These are phyloP conservation scores for Catamblyrhynchus diadema DNA, from an alignment of 2,797 vertebrate species.

Conservation along the genomic window DNA sequence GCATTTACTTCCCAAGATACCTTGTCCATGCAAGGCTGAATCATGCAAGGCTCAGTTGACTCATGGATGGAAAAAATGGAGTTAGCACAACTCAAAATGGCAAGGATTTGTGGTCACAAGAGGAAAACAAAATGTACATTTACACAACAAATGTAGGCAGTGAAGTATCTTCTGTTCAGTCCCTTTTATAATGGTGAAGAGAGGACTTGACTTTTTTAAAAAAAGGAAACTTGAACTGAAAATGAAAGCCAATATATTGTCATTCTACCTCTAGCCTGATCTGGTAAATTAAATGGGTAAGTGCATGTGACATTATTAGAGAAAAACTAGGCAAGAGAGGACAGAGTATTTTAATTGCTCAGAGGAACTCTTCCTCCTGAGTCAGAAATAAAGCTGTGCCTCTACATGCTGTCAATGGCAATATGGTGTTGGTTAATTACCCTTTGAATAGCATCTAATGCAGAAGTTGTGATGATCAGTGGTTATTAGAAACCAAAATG, in stretches of 20 bases:
- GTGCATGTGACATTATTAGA: conserved; percentile 4
- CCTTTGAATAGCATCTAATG: background rate
- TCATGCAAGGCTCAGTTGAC: conserved; percentile 44
- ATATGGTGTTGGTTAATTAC: conserved; percentile 8
- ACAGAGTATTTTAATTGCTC: conserved; percentile 41
- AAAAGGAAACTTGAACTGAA: conserved; percentile 9
- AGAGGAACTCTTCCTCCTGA: conserved; percentile 4
- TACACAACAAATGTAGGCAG: conserved; percentile 26
- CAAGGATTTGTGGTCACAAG: conserved; percentile 31
- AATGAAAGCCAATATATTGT: background rate
- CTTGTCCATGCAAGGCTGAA: conserved; percentile 43
- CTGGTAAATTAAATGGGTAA: background rate
- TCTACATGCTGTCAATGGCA: conserved; percentile 5
- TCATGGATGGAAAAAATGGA: conserved; percentile 24
- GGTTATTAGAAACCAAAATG: background rate
- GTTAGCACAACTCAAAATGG: conserved; percentile 9
- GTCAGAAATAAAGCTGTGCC: conserved; percentile 6
- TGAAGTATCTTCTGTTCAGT: background rate
- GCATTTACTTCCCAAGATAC: background rate
- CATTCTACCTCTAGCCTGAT: background rate
- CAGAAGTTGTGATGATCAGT: background rate
- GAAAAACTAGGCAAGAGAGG: conserved; percentile 27
- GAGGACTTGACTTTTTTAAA: background rate
- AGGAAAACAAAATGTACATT: conserved; percentile 27
- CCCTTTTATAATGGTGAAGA: background rate